Evolutionary conservation across 1,140 invertebrate species (phyloP).

Genomic region (Argopecten irradians): DNA sequence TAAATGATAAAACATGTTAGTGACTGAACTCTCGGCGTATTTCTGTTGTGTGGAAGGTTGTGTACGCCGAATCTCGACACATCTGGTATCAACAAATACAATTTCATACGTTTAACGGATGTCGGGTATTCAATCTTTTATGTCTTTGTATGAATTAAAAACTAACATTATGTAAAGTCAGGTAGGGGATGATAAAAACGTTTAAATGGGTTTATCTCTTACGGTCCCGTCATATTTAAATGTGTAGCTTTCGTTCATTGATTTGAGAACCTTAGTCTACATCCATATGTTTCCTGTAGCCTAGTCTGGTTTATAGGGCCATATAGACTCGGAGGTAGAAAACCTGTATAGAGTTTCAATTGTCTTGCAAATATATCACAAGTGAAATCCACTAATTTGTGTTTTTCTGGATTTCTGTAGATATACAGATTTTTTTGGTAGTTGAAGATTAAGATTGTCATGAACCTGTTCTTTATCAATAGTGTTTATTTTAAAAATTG

Average conservation of each 20-base stretch:
- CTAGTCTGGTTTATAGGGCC: too few relatives aligned
- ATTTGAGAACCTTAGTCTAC: not conserved
- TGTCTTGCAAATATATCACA: too few relatives aligned
- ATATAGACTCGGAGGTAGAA: too few relatives aligned
- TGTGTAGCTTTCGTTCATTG: not conserved
- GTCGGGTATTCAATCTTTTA: not conserved
- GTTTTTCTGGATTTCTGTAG: too few relatives aligned
- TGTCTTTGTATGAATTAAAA: slow-evolving; percentile 5
- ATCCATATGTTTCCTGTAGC: not conserved
- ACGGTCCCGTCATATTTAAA: not conserved
- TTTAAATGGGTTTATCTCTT: not conserved
- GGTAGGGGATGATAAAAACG: not conserved
- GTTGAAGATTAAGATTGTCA: too few relatives aligned
- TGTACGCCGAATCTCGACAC: not conserved
- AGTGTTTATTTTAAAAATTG: too few relatives aligned
- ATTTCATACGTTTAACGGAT: not conserved
- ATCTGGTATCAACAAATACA: not conserved
- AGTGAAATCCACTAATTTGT: too few relatives aligned
- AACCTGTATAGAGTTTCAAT: too few relatives aligned
- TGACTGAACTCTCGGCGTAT: not conserved
- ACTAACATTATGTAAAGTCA: not conserved
- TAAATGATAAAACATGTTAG: not conserved
- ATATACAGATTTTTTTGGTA: too few relatives aligned
- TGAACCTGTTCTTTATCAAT: too few relatives aligned
- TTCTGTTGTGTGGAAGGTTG: not conserved